Percentiles rank a stretch among this genome's conserved stretches.
These are phyloP conservation scores for Malthinus seriepunctatus DNA, from an alignment of 2,888 invertebrate species.

Conservation along the genomic window DNA sequence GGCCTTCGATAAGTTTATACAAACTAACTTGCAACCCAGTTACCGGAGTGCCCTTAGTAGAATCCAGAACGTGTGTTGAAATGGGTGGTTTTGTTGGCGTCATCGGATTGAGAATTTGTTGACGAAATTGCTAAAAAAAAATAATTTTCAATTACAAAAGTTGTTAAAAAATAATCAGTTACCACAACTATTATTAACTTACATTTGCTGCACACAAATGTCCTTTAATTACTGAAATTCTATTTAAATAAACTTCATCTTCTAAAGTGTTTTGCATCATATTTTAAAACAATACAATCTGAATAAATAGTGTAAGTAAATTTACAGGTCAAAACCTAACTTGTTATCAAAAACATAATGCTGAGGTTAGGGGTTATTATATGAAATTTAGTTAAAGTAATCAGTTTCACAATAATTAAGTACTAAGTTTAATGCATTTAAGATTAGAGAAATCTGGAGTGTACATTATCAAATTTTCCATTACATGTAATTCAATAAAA, in stretches of 20 bases:
- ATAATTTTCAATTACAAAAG: conserved; percentile 1
- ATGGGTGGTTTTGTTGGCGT: conserved; percentile 58
- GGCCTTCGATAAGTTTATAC: conserved; percentile 65
- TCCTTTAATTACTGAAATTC: conserved; percentile 28
- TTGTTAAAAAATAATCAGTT: neutral
- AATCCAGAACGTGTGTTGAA: conserved; percentile 77
- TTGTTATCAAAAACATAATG: neutral
- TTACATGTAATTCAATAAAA: neutral
- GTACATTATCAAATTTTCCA: neutral
- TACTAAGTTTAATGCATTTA: neutral
- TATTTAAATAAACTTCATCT: conserved; percentile 7
- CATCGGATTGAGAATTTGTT: conserved; percentile 29
- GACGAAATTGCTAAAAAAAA: conserved; percentile 34
- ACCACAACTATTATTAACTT: conserved; percentile 12
- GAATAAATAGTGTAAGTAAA: neutral
- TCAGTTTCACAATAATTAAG: neutral
- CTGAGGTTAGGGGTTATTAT: neutral
- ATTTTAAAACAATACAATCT: neutral
- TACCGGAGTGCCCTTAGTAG: conserved; percentile 69
- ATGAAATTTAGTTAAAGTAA: neutral
- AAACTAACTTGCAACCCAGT: conserved; percentile 68
- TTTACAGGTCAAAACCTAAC: neutral
- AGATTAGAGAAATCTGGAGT: neutral
- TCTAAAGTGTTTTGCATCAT: conserved; percentile 8
- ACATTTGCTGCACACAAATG: conserved; percentile 31